Evolutionary conservation across 2,888 invertebrate genomes (phyloP).

Genomic region (Drosophila robusta): DNA sequence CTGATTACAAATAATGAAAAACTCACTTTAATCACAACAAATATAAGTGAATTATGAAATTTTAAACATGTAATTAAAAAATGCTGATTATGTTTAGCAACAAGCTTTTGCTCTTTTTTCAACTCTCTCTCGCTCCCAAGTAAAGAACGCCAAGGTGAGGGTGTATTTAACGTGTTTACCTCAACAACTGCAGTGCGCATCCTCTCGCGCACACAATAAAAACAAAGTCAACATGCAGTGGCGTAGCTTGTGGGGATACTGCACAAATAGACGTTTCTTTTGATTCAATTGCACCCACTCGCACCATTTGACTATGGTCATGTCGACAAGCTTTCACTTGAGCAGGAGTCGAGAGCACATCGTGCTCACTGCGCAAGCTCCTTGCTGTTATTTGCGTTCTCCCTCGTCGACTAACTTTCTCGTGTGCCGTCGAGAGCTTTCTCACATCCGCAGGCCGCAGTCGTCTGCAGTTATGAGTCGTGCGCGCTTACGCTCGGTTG

Average conservation of each 20-base stretch:
- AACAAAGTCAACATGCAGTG: constrained; percentile 36
- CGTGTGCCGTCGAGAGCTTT: constrained; percentile 48
- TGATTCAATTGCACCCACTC: neutral
- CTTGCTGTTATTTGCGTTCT: constrained; percentile 20
- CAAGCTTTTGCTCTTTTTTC: constrained; percentile 12
- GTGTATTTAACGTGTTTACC: constrained; percentile 49
- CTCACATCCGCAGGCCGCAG: constrained; percentile 50
- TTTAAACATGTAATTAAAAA: constrained; percentile 31
- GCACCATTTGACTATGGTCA: constrained; percentile 19
- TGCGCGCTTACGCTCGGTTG: constrained; percentile 80
- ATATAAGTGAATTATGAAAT: neutral
- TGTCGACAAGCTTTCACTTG: constrained; percentile 52
- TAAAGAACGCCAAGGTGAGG: constrained; percentile 19
- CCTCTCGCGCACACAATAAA: constrained; percentile 25
- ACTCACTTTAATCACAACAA: neutral
- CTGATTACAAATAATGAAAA: too few species aligned
- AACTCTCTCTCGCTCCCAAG: neutral
- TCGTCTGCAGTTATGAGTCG: constrained; percentile 82
- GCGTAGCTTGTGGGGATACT: constrained; percentile 8
- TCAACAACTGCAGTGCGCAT: constrained; percentile 62
- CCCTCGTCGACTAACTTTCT: constrained; percentile 13
- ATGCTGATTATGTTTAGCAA: constrained; percentile 19
- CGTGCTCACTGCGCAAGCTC: constrained; percentile 53
- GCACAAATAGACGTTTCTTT: neutral
- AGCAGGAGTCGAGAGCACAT: constrained; percentile 14